Base-by-base conservation (phyloP, 2,797 vertebrate genomes). In the Staurois parvus region DNA sequence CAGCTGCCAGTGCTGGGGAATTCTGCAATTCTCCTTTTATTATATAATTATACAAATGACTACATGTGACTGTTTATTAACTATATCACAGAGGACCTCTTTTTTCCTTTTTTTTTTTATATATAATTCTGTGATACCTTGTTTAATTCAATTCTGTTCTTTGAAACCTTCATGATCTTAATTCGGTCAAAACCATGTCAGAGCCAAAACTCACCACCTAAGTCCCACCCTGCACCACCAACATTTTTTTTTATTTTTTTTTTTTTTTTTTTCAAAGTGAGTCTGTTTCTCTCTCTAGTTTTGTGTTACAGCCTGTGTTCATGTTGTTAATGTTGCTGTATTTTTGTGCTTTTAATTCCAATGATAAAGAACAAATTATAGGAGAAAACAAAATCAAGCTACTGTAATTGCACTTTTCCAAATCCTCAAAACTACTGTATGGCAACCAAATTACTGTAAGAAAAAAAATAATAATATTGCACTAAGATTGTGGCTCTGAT, bases 381-480 rank as follows among this genome's bases (percentile, higher is more conserved):
- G 28, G 28, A 40, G 59, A 26, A 59, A 73, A 75, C 45, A 42
- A 85, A 94, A 94, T 93, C 91, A 93, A 94, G 91, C 94, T 95
- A 95, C 93, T 96, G 95, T 97, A 96, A 96, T 96, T 94, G 95
- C 96, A 97, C 96, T 96, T 85, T 91, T 92, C 94, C 92, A 90
- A 91, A 91, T 95, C 96, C 96, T 96, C 94, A 92, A 94, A 93
- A 95, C 93, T 96, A 95, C 95, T 98, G 96, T 98, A 97, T 96
- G 96, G 96, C 96, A 97, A 98, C 96, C 96, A 97, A 97, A 97
- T 96, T 95, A 97, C 96, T 97, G 95, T 97, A 96, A 97, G 94
- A 97, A 2, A 62, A n/a, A 98, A 98, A 98, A 99, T 95, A n/a
- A 95, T 94, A 92, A 96, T 95, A 95, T 97, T 97, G 96, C 96